Evolutionary conservation across 2,888 invertebrate genomes (phyloP), one percentile per base, ranked within the genome.

Genomic region (Herminia tarsipennalis): DNA sequence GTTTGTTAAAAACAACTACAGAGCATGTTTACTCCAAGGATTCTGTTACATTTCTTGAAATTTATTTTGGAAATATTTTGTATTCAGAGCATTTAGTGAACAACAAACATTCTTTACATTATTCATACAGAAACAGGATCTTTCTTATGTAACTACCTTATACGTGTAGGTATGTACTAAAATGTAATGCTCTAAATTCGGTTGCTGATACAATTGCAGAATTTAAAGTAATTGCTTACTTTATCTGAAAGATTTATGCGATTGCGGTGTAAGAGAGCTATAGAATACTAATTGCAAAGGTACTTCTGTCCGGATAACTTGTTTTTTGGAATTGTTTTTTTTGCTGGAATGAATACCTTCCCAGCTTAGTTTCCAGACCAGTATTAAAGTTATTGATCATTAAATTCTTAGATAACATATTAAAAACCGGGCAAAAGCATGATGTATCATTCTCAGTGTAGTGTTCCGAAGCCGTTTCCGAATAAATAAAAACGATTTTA

Each of bases 211-310:
- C 36, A 25, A 27, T 37, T 10, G 1, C 9, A 36, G 39, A 46
- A 56, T 62, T 13, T 30, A 39, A 59, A 62, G 32, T 29, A 35
- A 22, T 5, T 12, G 17, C 0, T 6, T 3, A 13, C 5, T 36
- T 56, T 50, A 59, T 44, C 55, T 50, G 49, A 47, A 55, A 33
- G 14, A 35, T 32, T 42, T 34, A 36, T 32, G 36, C 57, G 40
- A 57, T 41, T 52, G 34, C 36, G 12, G 3, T 34, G 5, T 1
- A 9, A 6, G 41, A 28, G 18, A 28, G 27, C 36, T 16, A 35
- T 30, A 37, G 57, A 63, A 54, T 63, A 47, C 37, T 40, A 53
- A 57, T 49, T n/a, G n/a, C n/a, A n/a, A n/a, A n/a, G n/a, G n/a
- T n/a, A n/a, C n/a, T n/a, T n/a, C n/a, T n/a, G n/a, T n/a, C n/a